Evolutionary conservation across 2,797 vertebrate genomes (phyloP), one percentile per base, ranked within the genome.

Genomic region (Propithecus perrieri): DNA sequence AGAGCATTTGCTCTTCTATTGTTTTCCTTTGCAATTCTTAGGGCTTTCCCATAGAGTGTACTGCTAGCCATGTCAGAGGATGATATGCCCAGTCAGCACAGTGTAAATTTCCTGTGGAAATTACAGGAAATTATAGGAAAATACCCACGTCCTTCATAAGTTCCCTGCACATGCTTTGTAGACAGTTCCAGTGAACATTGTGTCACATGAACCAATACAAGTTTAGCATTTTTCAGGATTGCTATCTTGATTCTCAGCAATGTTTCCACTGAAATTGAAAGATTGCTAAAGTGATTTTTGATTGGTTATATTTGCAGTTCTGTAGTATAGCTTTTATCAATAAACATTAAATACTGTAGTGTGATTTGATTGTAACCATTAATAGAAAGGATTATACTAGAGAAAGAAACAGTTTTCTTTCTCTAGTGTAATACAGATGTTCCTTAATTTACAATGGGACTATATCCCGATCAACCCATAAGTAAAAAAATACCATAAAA

Each of bases 231-330:
- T 28, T 1, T 89, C 48, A 92, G 72, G 43, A 71, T 90, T 89
- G 87, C 35, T 96, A 30, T 96, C 59, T 88, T 96, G 46, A 96
- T 96, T 97, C 55, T 96, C 59, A 80, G 74, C 35, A 83, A 20
- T 57, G 83, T 98, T 98, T 98, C 96, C 96, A 98, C 96, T 97
- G 97, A 97, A 98, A 97, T 91, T 22, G 65, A 91, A 97, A 95
- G 92, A 89, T 90, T 97, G 85, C 76, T 97, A 22, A 75, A 96
- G 43, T 97, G 79, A 57, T 97, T 98, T 95, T 98, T 97, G 69
- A 63, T 91, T 93, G 57, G 85, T 74, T 98, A 59, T 96, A 86
- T 86, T 97, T 95, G 57, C 90, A 72, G 75, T 94, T 97, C 38
- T 59, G 18, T 96, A 41, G 91, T 89, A 46, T 7, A 96, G 33